Conservation (phyloP, 2,113 vertebrate genomes). For the Amazona guildingii region DNA sequence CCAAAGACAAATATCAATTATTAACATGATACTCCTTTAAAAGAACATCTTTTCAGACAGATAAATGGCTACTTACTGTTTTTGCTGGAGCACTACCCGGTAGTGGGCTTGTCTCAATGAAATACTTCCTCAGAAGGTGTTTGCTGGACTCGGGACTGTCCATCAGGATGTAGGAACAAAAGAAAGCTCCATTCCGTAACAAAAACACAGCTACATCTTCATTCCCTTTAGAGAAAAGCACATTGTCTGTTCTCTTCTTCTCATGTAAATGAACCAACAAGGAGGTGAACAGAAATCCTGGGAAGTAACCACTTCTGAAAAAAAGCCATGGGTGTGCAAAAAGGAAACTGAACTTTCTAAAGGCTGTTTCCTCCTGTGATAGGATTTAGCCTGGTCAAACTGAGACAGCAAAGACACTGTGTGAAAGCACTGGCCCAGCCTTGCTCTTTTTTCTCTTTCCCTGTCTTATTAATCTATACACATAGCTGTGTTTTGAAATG, state of each 20-base stretch:
- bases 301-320: conserved; percentile 52
- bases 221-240: conserved; percentile 76
- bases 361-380: neutral
- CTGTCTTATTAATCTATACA: neutral
- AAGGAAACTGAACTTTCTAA: neutral
- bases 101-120: conserved; percentile 65
- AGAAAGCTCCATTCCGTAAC: conserved; percentile 88
- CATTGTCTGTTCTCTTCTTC: neutral
- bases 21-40: neutral
- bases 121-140: conserved; percentile 82
- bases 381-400: neutral
- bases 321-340: neutral
- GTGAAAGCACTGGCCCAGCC: neutral
- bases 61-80: conserved; percentile 64
- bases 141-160: conserved; percentile 87
- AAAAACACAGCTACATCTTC: conserved; percentile 88
- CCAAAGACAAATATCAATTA: neutral
- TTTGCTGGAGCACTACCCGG: conserved; percentile 58
- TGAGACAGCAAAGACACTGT: neutral
- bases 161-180: conserved; percentile 93
- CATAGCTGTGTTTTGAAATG: conserved; percentile 43
- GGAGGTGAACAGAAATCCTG: conserved; percentile 51
- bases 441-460: neutral
- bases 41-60: neutral
- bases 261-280: neutral